Evolutionary conservation across 2,113 vertebrate species (phyloP), one percentile per base, ranked within the genome.

Genomic region (Carassius carassius): DNA sequence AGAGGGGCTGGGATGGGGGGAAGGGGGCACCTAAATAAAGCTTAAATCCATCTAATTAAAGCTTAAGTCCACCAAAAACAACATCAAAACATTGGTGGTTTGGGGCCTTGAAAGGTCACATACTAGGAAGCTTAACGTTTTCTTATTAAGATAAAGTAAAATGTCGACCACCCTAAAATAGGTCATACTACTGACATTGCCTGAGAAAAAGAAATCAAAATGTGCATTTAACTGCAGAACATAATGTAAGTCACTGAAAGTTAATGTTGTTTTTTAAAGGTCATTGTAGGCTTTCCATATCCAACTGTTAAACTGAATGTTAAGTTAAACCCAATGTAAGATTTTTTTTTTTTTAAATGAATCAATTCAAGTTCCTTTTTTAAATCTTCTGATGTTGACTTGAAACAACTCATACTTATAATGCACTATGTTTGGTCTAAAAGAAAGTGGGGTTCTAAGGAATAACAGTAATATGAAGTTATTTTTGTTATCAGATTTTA

Each of bases 41-140:
- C 56, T 78, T 62, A 78, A 78, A 60, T n/a, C 25, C 56, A n/a
- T 29, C 54, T 62, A 62, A 78, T 60, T 62, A 58, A 78, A 78
- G 54, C 12, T 60, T 37, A 78, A 78, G 60, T 78, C 49, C 25
- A n/a, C 47, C 23, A 16, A 77, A 56, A 77, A 77, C 74, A 78
- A 62, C 76, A 60, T 78, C 35, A 37, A 56, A 78, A 78, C 35
- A 78, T n/a, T 35, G 54, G 21, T 32, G n/a, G 17, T n/a, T 60
- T 56, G 76, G 17, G 17, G 41, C 37, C 19, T 44, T 51, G 70
- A 67, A 85, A 58, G 32, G 76, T 35, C 86, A 90, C 76, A 83
- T 72, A 47, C 70, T 73, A 23, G 72, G 21, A 25, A 74, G 72
- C 72, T 74, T 74, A 74, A 5, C 2, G n/a, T 72, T n/a, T 72